Conservation (phyloP, 64 coral and sea anemone genomes). For the Hydrozoanthus tunicans region DNA sequence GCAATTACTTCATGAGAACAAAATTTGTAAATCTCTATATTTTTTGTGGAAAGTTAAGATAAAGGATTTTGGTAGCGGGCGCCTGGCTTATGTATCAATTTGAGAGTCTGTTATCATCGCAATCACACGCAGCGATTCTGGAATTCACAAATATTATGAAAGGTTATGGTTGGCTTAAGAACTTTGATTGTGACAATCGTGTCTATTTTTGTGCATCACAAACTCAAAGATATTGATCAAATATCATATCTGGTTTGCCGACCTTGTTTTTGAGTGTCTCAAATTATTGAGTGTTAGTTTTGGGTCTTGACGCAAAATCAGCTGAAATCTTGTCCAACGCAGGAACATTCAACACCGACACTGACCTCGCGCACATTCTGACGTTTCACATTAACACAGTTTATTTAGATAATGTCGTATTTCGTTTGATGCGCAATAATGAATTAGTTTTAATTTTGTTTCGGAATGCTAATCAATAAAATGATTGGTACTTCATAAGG, state of each 20-base stretch:
- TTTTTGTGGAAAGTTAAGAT: neutral
- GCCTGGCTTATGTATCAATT: conserved; percentile 33
- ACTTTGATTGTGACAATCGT: conserved; percentile 68
- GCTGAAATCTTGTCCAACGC: conserved; percentile 5
- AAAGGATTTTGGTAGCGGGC: neutral
- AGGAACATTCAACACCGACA: neutral
- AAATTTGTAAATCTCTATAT: neutral
- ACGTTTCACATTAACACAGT: conserved; percentile 25
- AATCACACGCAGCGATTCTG: conserved; percentile 64
- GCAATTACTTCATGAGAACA: neutral
- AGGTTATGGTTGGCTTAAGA: conserved; percentile 70
- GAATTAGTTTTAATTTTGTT: conserved; percentile 58
- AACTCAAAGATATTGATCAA: conserved; percentile 82
- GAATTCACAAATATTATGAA: conserved; percentile 84
- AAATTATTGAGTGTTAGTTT: conserved; percentile 2
- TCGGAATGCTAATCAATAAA: conserved; percentile 51
- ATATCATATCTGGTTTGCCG: conserved; percentile 26
- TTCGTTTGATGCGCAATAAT: conserved; percentile 46
- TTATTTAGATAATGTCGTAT: conserved; percentile 57
- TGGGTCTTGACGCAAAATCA: conserved; percentile 27
- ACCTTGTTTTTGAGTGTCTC: neutral
- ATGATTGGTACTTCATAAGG: conserved; percentile 1
- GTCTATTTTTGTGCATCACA: conserved; percentile 70
- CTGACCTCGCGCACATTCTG: conserved; percentile 55
- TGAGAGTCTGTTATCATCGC: conserved; percentile 61